These are phyloP conservation scores for Archocentrus centrarchus DNA, from an alignment of 2,113 vertebrate species.

Conservation along the genomic window DNA sequence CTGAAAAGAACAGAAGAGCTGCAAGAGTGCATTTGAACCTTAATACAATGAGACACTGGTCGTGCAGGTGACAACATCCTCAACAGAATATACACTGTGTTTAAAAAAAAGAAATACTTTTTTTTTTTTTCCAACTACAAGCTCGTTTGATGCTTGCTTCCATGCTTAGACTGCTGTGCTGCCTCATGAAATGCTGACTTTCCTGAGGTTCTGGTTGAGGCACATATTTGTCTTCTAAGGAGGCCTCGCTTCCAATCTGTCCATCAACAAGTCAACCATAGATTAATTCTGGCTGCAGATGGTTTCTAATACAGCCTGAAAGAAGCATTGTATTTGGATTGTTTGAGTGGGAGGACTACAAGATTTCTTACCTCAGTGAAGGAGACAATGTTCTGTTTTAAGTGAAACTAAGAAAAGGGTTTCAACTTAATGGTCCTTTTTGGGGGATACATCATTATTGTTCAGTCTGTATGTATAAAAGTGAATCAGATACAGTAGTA, in stretches of 20 bases:
- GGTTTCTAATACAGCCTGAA: not conserved
- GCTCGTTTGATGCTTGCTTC: not conserved
- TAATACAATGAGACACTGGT: not conserved
- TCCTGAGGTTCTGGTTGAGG: not conserved
- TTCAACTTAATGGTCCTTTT: not conserved
- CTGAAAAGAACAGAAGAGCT: constrained; percentile 58
- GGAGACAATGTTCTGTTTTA: not conserved
- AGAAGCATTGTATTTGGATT: not conserved
- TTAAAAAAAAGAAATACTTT: too few relatives aligned
- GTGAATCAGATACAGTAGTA: not conserved
- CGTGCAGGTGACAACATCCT: not conserved
- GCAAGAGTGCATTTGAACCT: not conserved
- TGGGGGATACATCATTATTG: not conserved
- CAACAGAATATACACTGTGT: not conserved
- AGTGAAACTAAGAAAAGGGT: not conserved
- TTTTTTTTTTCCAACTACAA: not conserved
- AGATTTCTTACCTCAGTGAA: not conserved
- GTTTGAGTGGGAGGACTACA: not conserved
- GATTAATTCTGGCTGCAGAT: not conserved
- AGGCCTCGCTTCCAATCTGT: not conserved
- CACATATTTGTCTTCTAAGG: not conserved
- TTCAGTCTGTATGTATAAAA: not conserved
- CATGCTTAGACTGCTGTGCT: not conserved
- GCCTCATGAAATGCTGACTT: not conserved
- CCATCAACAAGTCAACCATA: not conserved